Conservation (phyloP, 2,113 vertebrate genomes). For the Nestor notabilis region DNA sequence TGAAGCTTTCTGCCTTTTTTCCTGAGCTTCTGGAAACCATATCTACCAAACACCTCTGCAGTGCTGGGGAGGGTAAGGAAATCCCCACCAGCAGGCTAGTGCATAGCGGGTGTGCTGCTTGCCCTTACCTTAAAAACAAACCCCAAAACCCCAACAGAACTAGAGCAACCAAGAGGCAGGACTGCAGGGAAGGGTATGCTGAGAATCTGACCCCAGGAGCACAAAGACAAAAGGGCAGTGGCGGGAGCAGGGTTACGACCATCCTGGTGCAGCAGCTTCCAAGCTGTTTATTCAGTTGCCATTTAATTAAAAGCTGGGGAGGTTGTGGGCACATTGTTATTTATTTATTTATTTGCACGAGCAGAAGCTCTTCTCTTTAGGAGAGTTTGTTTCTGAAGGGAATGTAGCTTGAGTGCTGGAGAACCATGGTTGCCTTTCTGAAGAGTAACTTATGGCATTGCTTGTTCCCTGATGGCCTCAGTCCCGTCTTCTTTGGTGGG, state of each 20-base stretch:
- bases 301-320: constrained; percentile 38
- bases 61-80: background rate
- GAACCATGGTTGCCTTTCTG: background rate
- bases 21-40: background rate
- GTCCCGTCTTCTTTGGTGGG: background rate
- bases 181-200: background rate
- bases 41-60: background rate
- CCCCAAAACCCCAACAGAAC: background rate
- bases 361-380: background rate
- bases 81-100: background rate
- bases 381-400: background rate
- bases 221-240: constrained; percentile 36
- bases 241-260: background rate
- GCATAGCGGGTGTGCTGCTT: background rate
- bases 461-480: background rate
- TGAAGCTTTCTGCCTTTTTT: background rate
- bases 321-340: background rate
- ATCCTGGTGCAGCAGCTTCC: background rate
- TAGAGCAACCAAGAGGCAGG: background rate
- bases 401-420: background rate
- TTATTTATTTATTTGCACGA: constrained; percentile 12
- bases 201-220: constrained; percentile 51
- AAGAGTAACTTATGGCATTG: background rate
- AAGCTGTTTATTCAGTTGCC: constrained; percentile 54
- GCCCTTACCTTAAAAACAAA: background rate